Percentiles rank a stretch among this genome's conserved stretches.
phyloP scores from a whole-genome alignment of 2,888 invertebrate genomes.

The Liopterus haemorrhoidalis region DNA sequence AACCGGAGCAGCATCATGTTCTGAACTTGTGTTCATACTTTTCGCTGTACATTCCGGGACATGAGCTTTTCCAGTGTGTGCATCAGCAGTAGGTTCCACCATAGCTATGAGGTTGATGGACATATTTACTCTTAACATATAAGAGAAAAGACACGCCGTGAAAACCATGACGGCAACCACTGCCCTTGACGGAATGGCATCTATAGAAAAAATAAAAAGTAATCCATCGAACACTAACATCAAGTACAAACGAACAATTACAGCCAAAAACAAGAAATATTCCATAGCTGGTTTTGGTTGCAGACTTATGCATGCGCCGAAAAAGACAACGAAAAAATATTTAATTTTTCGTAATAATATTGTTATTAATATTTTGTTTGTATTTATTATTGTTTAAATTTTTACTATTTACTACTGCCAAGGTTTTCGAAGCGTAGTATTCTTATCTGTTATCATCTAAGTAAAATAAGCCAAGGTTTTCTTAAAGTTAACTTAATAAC shows the following conservation, averaged over 20 bases:
- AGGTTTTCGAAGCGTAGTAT: too few relatives aligned
- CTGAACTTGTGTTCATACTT: too few relatives aligned
- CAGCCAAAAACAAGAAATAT: slow-evolving; percentile 10
- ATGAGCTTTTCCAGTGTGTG: slow-evolving; percentile 34
- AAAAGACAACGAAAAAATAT: slow-evolving; percentile 7
- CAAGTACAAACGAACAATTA: too few relatives aligned
- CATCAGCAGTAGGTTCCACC: slow-evolving; percentile 51
- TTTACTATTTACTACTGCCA: too few relatives aligned
- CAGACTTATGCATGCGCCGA: slow-evolving; percentile 5
- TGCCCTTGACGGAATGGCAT: slow-evolving; percentile 49
- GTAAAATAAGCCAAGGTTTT: too few relatives aligned
- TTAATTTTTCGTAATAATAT: neutral
- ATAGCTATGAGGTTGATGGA: slow-evolving; percentile 68
- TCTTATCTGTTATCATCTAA: too few relatives aligned
- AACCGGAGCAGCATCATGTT: too few relatives aligned
- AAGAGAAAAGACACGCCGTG: slow-evolving; percentile 64
- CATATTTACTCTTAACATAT: slow-evolving; percentile 71
- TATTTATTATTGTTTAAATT: too few relatives aligned
- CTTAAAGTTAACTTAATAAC: too few relatives aligned
- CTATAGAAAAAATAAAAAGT: too few relatives aligned
- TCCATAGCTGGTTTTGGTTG: slow-evolving; percentile 7
- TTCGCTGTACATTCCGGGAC: slow-evolving; percentile 11
- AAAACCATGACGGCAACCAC: slow-evolving; percentile 63
- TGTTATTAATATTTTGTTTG: too few relatives aligned
- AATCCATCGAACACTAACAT: neutral